These are phyloP conservation scores for Poecilia wingei DNA, from an alignment of 2,797 vertebrate genomes.

Conservation along the genomic window DNA sequence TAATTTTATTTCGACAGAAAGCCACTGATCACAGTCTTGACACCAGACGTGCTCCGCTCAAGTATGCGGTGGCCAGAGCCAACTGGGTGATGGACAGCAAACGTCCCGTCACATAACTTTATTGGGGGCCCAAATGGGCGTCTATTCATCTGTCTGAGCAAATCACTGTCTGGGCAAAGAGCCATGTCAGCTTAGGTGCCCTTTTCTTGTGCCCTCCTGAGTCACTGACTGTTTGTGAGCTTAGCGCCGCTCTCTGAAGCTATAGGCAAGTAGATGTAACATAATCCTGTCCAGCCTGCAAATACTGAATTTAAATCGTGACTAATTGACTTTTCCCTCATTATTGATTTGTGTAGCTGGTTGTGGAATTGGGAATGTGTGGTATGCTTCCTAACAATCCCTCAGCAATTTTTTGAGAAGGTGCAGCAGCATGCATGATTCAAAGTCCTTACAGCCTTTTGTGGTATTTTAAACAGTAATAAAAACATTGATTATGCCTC, in stretches of 20 bases:
- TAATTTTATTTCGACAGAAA: slow-evolving; percentile 47
- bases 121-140: slow-evolving; percentile 69
- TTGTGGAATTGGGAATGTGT: slow-evolving; percentile 20
- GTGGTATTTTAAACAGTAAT: slow-evolving; percentile 5
- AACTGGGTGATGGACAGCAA: slow-evolving; percentile 78
- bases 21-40: slow-evolving; percentile 78
- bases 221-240: slow-evolving; percentile 68
- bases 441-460: slow-evolving; percentile 16
- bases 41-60: slow-evolving; percentile 75
- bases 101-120: slow-evolving; percentile 74
- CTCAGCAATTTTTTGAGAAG: neutral
- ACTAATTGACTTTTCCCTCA: slow-evolving; percentile 1
- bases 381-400: slow-evolving; percentile 16
- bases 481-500: neutral
- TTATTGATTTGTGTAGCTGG: neutral
- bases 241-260: slow-evolving; percentile 67
- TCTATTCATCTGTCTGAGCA: slow-evolving; percentile 78
- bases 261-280: slow-evolving; percentile 58
- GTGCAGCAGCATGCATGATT: slow-evolving; percentile 6
- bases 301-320: neutral
- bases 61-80: slow-evolving; percentile 75
- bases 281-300: neutral
- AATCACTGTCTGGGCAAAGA: slow-evolving; percentile 72
- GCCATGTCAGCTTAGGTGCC: slow-evolving; percentile 77
- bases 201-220: slow-evolving; percentile 74